These are phyloP conservation scores for Dynastes grantii DNA, from an alignment of 2,888 invertebrate species.

Conservation along the genomic window DNA sequence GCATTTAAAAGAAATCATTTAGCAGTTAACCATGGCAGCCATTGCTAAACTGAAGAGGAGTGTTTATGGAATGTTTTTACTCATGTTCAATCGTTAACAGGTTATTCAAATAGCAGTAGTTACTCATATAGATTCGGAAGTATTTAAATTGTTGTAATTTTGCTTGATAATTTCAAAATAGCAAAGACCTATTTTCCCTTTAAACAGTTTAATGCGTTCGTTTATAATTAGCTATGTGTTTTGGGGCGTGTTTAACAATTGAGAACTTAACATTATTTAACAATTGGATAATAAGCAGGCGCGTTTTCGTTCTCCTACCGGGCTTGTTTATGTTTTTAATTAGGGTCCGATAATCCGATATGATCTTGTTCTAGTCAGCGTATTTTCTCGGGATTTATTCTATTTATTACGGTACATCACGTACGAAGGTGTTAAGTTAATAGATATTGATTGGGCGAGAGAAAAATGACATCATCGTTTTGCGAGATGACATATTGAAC, in stretches of 20 bases:
- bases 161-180: too few species aligned
- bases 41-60: not conserved
- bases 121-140: too few species aligned
- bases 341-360: not conserved
- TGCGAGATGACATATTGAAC: slow-evolving; percentile 35
- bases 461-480: slow-evolving; percentile 42
- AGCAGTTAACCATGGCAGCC: not conserved
- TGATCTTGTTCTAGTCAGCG: not conserved
- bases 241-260: not conserved
- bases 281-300: too few species aligned
- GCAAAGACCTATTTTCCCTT: too few species aligned
- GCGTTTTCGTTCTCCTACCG: not conserved
- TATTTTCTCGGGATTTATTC: not conserved
- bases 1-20: not conserved
- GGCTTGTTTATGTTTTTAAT: not conserved
- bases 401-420: not conserved
- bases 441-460: slow-evolving; percentile 37
- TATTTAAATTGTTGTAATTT: too few species aligned
- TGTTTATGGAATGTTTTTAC: slow-evolving; percentile 13
- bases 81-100: slow-evolving; percentile 5
- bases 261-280: too few species aligned
- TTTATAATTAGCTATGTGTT: not conserved
- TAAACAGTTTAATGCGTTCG: not conserved
- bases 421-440: slow-evolving; percentile 13
- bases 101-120: not conserved